A percentile compares a stretch with the other conserved stretches of the same genome.
phyloP scores from a whole-genome alignment of 2,113 vertebrate species.

The Cynopterus brachyotis region DNA sequence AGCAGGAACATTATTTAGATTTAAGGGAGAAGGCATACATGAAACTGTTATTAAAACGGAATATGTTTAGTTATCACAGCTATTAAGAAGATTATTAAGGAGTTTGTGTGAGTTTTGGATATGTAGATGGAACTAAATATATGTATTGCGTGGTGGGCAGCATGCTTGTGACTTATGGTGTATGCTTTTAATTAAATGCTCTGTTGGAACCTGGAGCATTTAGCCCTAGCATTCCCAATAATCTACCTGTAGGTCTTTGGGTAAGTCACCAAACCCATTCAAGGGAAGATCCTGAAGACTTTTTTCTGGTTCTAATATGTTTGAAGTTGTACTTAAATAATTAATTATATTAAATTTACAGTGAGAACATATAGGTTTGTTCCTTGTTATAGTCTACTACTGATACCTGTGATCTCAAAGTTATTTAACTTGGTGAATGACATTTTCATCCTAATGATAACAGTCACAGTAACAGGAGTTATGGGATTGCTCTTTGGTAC shows the following conservation, averaged over 20 bases:
- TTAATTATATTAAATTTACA: neutral
- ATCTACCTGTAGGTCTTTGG: neutral
- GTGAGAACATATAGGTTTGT: neutral
- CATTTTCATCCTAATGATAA: neutral
- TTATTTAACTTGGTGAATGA: neutral
- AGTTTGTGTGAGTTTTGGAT: neutral
- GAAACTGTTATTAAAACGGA: slow-evolving; percentile 50
- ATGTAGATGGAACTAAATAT: neutral
- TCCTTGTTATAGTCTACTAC: neutral
- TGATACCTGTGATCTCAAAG: neutral
- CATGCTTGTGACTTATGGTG: fast-evolving
- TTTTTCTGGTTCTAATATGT: neutral
- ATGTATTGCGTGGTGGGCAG: neutral
- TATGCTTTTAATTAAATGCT: neutral
- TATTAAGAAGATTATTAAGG: neutral
- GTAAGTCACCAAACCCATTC: neutral
- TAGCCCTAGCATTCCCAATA: neutral
- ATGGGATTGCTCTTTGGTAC: neutral
- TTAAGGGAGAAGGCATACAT: slow-evolving; percentile 48
- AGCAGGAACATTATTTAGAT: slow-evolving; percentile 56
- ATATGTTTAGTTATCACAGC: neutral
- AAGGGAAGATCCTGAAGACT: neutral
- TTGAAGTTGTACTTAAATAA: neutral
- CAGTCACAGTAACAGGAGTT: fast-evolving
- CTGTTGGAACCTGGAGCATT: neutral